Percentiles rank a stretch among this genome's conserved stretches.
Evolutionary conservation across 2,113 vertebrate genomes (phyloP).

Genomic region (Rhinopithecus roxellana): DNA sequence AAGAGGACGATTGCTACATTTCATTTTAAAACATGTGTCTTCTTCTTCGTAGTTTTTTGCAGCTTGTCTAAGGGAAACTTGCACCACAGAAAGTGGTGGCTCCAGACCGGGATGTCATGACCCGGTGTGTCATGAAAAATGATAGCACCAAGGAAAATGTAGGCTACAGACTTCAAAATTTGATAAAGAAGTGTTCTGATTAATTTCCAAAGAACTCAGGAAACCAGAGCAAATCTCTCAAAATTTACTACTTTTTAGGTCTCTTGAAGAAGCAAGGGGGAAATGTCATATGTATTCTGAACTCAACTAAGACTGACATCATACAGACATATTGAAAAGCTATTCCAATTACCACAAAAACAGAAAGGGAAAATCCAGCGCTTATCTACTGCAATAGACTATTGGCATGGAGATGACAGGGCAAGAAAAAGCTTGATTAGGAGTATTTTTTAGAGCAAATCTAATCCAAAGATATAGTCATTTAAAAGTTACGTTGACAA

Average conservation of each 20-base stretch:
- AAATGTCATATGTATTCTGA: background rate
- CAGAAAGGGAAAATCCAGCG: background rate
- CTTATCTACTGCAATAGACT: background rate
- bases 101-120: background rate
- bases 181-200: conserved; percentile 29
- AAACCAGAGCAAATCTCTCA: conserved; percentile 72
- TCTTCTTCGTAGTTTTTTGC: conserved; percentile 29
- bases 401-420: rapidly evolving
- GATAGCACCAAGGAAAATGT: background rate
- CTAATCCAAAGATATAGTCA: background rate
- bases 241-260: conserved; percentile 73
- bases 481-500: background rate
- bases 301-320: background rate
- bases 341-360: background rate
- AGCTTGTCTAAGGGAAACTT: conserved; percentile 50
- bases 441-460: background rate
- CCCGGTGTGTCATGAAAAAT: background rate
- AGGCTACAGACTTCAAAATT: conserved; percentile 21
- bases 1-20: conserved; percentile 46
- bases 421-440: background rate
- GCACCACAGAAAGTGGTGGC: background rate
- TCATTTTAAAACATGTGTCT: conserved; percentile 54
- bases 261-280: conserved; percentile 60
- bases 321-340: background rate
- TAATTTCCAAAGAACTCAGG: conserved; percentile 59